Percentiles rank a stretch among this genome's conserved stretches.
phyloP scores from a whole-genome alignment of 2,797 vertebrate genomes.

The Chaunax sp. region DNA sequence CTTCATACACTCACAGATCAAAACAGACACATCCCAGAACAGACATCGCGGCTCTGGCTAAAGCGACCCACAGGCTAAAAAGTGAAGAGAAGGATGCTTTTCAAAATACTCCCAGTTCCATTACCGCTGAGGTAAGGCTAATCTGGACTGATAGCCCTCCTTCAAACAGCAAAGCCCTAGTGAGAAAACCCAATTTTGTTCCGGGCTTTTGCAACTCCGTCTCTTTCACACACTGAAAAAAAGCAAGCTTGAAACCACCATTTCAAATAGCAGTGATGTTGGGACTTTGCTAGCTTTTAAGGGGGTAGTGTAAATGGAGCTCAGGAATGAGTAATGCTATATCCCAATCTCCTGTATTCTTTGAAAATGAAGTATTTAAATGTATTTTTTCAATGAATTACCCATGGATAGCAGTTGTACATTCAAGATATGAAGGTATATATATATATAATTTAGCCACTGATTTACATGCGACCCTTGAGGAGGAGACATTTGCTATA shows the following conservation, averaged over 20 bases:
- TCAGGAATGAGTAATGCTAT: slow-evolving; percentile 11
- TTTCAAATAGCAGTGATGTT: slow-evolving; percentile 45
- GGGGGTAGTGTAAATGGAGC: slow-evolving; percentile 13
- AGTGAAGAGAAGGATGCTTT: slow-evolving; percentile 59
- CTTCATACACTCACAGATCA: slow-evolving; percentile 30
- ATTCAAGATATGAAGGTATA: background rate
- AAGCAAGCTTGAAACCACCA: slow-evolving; percentile 57
- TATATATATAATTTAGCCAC: background rate
- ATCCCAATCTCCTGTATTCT: background rate
- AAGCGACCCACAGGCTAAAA: slow-evolving; percentile 45
- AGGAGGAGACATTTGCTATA: no score
- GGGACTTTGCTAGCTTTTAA: slow-evolving; percentile 17
- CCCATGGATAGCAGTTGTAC: background rate
- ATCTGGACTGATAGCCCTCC: slow-evolving; percentile 74
- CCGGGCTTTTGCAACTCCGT: slow-evolving; percentile 55
- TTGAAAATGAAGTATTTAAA: background rate
- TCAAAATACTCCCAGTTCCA: slow-evolving; percentile 70
- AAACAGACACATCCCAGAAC: slow-evolving; percentile 29
- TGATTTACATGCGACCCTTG: no score
- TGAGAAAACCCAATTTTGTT: slow-evolving; percentile 74
- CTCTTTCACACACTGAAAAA: slow-evolving; percentile 43
- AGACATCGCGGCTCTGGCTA: slow-evolving; percentile 14
- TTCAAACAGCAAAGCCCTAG: slow-evolving; percentile 75
- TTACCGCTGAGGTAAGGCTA: slow-evolving; percentile 72
- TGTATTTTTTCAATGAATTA: background rate